Evolutionary conservation across 2,797 vertebrate species (phyloP).

Genomic region (Crenuchus spilurus): DNA sequence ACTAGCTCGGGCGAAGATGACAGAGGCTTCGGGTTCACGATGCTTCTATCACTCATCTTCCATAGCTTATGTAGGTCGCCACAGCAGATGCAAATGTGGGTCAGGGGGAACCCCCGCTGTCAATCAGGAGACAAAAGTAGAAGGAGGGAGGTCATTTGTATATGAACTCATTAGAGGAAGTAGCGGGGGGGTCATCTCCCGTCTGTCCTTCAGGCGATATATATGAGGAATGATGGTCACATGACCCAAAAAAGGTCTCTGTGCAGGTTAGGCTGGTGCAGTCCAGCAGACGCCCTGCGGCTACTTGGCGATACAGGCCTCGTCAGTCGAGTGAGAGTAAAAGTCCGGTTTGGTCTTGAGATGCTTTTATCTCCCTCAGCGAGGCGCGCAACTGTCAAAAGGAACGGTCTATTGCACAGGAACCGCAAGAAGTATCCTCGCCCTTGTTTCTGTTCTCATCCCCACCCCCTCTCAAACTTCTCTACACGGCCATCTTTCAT

Average conservation of each 20-base stretch:
- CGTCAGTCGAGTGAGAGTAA: conserved; percentile 3
- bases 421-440: conserved; percentile 34
- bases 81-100: conserved; percentile 79
- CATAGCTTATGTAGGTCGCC: conserved; percentile 73
- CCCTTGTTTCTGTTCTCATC: conserved; percentile 2
- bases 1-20: conserved; percentile 11
- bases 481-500: conserved; percentile 15
- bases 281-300: neutral
- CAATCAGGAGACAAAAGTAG: conserved; percentile 72
- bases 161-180: conserved; percentile 58
- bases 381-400: conserved; percentile 44
- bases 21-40: conserved; percentile 36
- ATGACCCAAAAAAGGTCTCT: conserved; percentile 29
- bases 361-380: conserved; percentile 23
- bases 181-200: conserved; percentile 44
- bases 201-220: conserved; percentile 48
- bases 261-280: neutral
- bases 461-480: conserved; percentile 31
- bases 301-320: neutral
- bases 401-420: conserved; percentile 37
- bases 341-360: conserved; percentile 27
- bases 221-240: conserved; percentile 44
- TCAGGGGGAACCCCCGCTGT: conserved; percentile 79
- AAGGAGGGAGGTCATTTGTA: conserved; percentile 52
- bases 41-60: conserved; percentile 73